phyloP scores from a whole-genome alignment of 2,797 vertebrate species.

The Micropoecilia bifurca region DNA sequence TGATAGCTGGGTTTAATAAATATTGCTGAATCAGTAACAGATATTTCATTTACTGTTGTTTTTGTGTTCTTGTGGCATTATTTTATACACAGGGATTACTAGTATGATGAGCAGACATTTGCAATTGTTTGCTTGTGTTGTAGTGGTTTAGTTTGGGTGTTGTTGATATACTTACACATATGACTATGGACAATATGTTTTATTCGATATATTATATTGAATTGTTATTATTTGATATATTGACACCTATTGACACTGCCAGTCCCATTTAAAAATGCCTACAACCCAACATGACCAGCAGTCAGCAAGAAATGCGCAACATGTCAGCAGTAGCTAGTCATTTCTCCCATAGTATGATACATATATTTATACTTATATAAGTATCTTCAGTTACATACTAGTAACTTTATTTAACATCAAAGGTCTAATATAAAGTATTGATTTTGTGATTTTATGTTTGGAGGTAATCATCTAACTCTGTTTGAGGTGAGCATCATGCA shows the following conservation, averaged over 20 bases:
- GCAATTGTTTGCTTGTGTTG: neutral
- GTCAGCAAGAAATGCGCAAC: too few species aligned
- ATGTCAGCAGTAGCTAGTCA: too few species aligned
- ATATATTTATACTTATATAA: too few species aligned
- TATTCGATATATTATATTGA: neutral
- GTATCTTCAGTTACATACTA: too few species aligned
- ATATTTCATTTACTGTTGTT: neutral
- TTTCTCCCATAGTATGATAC: too few species aligned
- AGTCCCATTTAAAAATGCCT: neutral
- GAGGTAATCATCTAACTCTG: neutral
- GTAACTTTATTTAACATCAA: too few species aligned
- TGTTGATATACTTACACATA: neutral
- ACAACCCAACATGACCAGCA: neutral
- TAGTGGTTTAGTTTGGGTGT: neutral
- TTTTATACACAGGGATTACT: neutral
- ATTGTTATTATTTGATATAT: neutral
- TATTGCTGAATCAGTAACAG: neutral
- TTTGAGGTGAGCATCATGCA: neutral
- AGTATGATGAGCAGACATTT: neutral
- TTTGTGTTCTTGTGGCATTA: neutral
- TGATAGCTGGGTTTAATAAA: neutral
- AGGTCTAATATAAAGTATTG: too few species aligned
- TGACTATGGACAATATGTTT: neutral
- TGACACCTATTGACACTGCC: neutral
- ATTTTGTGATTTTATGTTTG: neutral